A percentile compares a stretch with the other conserved stretches of the same genome.
Evolutionary conservation across 2,113 vertebrate species (phyloP).

Genomic region (pig (Sus scrofa)): DNA sequence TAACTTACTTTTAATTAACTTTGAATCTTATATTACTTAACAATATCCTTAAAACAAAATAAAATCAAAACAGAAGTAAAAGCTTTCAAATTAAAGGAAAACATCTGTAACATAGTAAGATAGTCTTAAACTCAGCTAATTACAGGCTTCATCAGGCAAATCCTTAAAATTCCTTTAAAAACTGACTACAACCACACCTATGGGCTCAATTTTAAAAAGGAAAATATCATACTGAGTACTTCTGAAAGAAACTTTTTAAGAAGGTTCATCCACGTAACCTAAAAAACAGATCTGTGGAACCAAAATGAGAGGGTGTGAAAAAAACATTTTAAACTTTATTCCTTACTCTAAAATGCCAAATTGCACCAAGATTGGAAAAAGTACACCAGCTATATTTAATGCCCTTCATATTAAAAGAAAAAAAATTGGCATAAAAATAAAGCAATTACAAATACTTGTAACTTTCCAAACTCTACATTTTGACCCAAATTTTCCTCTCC

Average conservation of each 20-base stretch:
- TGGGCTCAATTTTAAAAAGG: slow-evolving; percentile 61
- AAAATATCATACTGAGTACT: slow-evolving; percentile 60
- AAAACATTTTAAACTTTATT: slow-evolving; percentile 55
- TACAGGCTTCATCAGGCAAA: slow-evolving; percentile 71
- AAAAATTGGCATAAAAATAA: slow-evolving; percentile 33
- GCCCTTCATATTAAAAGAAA: slow-evolving; percentile 26
- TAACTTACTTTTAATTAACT: slow-evolving; percentile 22
- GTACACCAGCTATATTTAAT: slow-evolving; percentile 40
- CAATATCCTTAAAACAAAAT: background rate
- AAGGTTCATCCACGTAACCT: slow-evolving; percentile 35
- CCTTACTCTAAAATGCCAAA: slow-evolving; percentile 15
- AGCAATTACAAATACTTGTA: slow-evolving; percentile 16
- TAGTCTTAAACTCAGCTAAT: slow-evolving; percentile 65
- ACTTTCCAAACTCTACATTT: slow-evolving; percentile 45
- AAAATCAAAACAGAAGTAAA: background rate
- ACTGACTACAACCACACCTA: slow-evolving; percentile 72
- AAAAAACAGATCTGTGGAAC: slow-evolving; percentile 65
- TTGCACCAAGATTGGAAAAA: slow-evolving; percentile 46
- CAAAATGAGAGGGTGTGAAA: slow-evolving; percentile 75
- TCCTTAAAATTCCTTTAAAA: slow-evolving; percentile 55
- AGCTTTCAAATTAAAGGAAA: slow-evolving; percentile 77
- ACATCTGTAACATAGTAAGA: slow-evolving; percentile 68
- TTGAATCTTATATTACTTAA: background rate
- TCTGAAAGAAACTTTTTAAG: background rate
- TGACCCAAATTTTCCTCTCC: background rate